Percentiles rank a stretch among this genome's conserved stretches.
phyloP scores from a whole-genome alignment of 2,113 vertebrate genomes.

The Galemys pyrenaicus region DNA sequence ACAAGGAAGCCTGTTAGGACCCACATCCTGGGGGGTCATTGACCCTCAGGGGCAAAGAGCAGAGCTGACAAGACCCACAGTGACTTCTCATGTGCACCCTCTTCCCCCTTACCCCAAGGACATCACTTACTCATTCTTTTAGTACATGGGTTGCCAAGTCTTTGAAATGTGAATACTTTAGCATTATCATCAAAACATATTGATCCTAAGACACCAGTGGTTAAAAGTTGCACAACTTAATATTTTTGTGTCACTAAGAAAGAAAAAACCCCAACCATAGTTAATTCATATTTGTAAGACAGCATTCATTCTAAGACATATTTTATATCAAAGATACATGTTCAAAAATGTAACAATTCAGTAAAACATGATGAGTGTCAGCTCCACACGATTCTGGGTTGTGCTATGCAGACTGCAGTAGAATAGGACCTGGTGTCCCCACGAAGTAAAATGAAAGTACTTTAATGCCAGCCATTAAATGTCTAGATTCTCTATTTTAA shows the following conservation, averaged over 20 bases:
- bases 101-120: background rate
- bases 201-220: background rate
- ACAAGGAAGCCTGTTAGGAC: background rate
- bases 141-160: background rate
- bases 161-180: background rate
- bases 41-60: background rate
- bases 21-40: background rate
- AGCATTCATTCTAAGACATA: background rate
- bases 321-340: background rate
- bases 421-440: background rate
- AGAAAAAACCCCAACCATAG: background rate
- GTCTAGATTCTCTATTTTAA: background rate
- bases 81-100: background rate
- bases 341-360: background rate
- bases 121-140: background rate
- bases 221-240: background rate
- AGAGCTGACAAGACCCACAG: background rate
- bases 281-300: background rate
- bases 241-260: background rate
- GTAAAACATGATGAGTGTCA: background rate
- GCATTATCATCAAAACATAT: background rate
- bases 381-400: background rate
- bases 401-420: background rate
- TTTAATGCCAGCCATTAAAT: background rate
- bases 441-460: slow-evolving; percentile 9